These are phyloP conservation scores for Lepas anatifera DNA, from an alignment of 2,888 invertebrate species.

Conservation along the genomic window DNA sequence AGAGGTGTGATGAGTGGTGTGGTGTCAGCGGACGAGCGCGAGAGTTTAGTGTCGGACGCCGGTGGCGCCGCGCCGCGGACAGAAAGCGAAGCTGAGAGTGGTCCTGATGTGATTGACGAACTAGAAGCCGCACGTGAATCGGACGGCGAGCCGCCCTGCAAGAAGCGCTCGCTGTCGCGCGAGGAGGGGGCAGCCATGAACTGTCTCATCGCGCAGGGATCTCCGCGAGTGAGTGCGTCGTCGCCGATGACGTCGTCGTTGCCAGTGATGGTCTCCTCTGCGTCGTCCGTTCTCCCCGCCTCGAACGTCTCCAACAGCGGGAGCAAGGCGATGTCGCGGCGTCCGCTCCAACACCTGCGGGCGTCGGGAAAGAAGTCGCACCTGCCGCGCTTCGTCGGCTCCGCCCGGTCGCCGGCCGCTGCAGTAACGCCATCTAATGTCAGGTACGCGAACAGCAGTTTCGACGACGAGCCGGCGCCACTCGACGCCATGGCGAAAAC, in stretches of 20 bases:
- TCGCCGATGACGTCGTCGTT: slow-evolving; percentile 39
- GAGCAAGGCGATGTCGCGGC: not conserved
- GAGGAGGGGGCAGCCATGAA: slow-evolving; percentile 8
- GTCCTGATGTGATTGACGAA: slow-evolving; percentile 27
- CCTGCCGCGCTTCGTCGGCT: slow-evolving; percentile 8
- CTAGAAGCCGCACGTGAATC: slow-evolving; percentile 38
- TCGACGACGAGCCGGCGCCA: not conserved
- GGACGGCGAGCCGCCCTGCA: slow-evolving; percentile 30
- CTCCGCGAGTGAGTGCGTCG: slow-evolving; percentile 58
- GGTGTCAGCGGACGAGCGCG: not conserved
- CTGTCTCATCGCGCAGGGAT: not conserved
- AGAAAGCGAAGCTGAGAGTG: slow-evolving; percentile 26
- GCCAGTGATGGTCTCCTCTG: not conserved
- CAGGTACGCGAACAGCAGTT: not conserved
- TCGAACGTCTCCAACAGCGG: too few species aligned
- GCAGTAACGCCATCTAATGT: too few species aligned
- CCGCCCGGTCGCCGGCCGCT: not conserved
- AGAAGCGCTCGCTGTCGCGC: slow-evolving; percentile 13
- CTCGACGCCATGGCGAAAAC: not conserved
- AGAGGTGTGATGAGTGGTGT: too few species aligned
- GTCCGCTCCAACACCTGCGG: not conserved
- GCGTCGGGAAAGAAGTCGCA: not conserved
- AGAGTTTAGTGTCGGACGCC: not conserved
- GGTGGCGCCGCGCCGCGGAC: slow-evolving; percentile 15
- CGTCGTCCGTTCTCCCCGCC: too few species aligned